Evolutionary conservation across 2,113 vertebrate species (phyloP).

Genomic region (Lanius ludovicianus): DNA sequence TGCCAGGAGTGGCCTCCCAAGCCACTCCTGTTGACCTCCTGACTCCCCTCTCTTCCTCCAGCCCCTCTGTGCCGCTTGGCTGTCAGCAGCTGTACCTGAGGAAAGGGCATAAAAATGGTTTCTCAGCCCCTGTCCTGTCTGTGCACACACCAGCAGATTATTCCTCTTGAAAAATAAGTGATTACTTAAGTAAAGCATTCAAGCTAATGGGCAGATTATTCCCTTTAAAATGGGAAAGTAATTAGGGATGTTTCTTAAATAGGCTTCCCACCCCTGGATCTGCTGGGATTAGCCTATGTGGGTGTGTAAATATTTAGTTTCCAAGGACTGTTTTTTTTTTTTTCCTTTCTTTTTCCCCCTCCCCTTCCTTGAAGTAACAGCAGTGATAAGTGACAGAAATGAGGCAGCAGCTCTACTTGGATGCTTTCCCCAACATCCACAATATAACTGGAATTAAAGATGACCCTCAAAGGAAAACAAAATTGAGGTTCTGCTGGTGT

Average conservation of each 20-base stretch:
- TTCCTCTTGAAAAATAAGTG: not conserved
- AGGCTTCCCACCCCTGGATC: constrained; percentile 25
- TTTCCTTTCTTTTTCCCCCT: accelerated
- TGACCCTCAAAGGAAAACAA: not conserved
- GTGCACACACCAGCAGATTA: not conserved
- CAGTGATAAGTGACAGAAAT: not conserved
- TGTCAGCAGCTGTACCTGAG: not conserved
- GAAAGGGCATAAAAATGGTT: not conserved
- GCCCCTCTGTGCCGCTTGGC: accelerated
- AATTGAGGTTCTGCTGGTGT: not conserved
- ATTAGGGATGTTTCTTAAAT: constrained; percentile 24
- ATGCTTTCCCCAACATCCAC: not conserved
- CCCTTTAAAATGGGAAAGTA: constrained; percentile 37
- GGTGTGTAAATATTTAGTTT: constrained; percentile 62
- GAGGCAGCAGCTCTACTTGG: not conserved
- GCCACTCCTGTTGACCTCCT: too few relatives aligned
- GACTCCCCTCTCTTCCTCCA: accelerated
- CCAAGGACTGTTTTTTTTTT: not conserved
- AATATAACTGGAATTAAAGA: constrained; percentile 10
- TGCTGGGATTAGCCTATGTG: constrained; percentile 5
- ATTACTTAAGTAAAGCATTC: not conserved
- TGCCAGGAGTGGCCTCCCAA: not conserved
- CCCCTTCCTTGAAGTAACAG: not conserved
- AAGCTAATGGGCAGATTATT: constrained; percentile 26
- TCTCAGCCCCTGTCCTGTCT: not conserved